A percentile compares a stretch with the other conserved stretches of the same genome.
These are phyloP conservation scores for Philypnodon macrostomus DNA, from an alignment of 2,797 vertebrate genomes.

Conservation along the genomic window DNA sequence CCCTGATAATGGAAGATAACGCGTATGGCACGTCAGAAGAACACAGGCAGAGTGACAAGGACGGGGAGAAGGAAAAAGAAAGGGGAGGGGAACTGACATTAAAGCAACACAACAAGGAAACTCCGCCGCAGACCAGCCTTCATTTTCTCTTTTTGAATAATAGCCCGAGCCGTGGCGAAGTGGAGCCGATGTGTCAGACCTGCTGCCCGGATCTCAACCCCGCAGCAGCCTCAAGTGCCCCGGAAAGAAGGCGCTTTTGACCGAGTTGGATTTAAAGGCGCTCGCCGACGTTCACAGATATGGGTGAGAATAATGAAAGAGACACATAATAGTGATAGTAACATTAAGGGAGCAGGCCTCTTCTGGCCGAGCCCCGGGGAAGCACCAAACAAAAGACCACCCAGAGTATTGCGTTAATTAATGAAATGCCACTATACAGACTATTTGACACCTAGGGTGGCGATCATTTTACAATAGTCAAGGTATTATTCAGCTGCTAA, in stretches of 20 bases:
- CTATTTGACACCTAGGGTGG: background rate
- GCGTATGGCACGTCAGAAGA: constrained; percentile 31
- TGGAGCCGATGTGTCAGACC: constrained; percentile 33
- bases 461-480: constrained; percentile 24
- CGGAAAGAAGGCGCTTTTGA: constrained; percentile 31
- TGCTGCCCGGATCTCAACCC: constrained; percentile 31
- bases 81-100: constrained; percentile 80
- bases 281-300: constrained; percentile 58
- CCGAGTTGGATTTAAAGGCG: constrained; percentile 56
- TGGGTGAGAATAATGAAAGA: constrained; percentile 77
- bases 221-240: constrained; percentile 30
- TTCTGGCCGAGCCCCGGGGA: constrained; percentile 48
- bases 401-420: constrained; percentile 39
- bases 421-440: constrained; percentile 34
- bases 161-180: constrained; percentile 62
- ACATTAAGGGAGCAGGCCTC: constrained; percentile 63
- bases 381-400: constrained; percentile 59
- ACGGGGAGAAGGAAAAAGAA: constrained; percentile 69
- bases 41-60: constrained; percentile 71
- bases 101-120: constrained; percentile 84
- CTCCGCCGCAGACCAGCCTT: constrained; percentile 70
- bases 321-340: constrained; percentile 55
- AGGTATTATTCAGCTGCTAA: constrained; percentile 32
- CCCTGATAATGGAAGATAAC: constrained; percentile 6
- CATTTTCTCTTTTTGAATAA: constrained; percentile 78